Percentiles rank a stretch among this genome's conserved stretches.
phyloP scores from a whole-genome alignment of 2,113 vertebrate genomes.

The Pterocles orientalis region DNA sequence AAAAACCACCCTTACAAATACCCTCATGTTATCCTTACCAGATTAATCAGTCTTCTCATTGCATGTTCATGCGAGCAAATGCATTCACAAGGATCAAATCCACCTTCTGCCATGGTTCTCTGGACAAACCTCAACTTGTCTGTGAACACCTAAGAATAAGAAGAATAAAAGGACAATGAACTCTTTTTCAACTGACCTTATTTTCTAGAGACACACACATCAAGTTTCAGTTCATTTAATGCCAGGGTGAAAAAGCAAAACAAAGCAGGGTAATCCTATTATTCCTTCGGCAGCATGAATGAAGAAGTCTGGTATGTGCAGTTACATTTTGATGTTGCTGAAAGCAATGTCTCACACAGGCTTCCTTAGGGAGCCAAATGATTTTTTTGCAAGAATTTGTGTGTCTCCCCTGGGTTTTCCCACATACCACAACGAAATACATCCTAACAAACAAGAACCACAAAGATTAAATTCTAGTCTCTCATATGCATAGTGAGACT shows the following conservation, averaged over 20 bases:
- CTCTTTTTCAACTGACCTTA: constrained; percentile 45
- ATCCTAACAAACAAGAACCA: not conserved
- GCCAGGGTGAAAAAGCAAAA: constrained; percentile 40
- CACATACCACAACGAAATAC: not conserved
- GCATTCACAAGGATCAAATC: constrained; percentile 97
- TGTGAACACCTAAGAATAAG: constrained; percentile 65
- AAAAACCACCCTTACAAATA: not conserved
- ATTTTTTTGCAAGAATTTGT: not conserved
- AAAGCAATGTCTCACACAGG: not conserved
- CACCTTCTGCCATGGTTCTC: constrained; percentile 92
- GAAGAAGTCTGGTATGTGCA: constrained; percentile 43
- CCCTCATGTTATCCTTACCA: constrained; percentile 81
- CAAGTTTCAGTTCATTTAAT: constrained; percentile 53
- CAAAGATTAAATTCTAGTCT: not conserved
- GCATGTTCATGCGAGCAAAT: constrained; percentile 94
- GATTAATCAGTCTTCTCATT: constrained; percentile 95
- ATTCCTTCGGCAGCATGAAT: constrained; percentile 56
- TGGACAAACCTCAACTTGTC: constrained; percentile 55
- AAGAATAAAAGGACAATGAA: constrained; percentile 49
- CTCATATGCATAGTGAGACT: not conserved
- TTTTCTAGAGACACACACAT: constrained; percentile 43
- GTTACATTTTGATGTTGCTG: not conserved
- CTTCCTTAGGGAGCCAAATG: not conserved
- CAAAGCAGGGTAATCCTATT: constrained; percentile 58
- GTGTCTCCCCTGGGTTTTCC: not conserved